Percentiles rank a stretch among this genome's conserved stretches.
These are phyloP conservation scores for Propithecus coquereli DNA, from an alignment of 2,113 vertebrate species.

Conservation along the genomic window DNA sequence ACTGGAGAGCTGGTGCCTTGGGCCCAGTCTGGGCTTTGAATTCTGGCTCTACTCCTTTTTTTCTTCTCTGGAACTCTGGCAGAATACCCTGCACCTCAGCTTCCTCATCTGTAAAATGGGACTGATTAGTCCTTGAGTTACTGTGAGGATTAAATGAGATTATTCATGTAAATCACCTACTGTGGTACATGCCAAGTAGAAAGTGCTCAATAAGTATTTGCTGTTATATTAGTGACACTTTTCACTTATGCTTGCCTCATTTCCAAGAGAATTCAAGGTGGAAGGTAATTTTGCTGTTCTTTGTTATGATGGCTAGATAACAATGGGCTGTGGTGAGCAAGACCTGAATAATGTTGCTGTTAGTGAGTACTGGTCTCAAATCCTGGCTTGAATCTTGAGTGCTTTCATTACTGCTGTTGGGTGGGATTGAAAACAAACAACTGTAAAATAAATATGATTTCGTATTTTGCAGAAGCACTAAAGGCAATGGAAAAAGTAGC, in stretches of 20 bases:
- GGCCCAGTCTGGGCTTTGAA: not conserved
- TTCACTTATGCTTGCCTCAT: not conserved
- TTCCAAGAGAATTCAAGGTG: not conserved
- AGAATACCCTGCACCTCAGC: not conserved
- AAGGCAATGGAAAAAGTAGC: slow-evolving; percentile 99
- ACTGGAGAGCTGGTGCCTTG: not conserved
- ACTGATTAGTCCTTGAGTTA: not conserved
- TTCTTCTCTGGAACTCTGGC: not conserved
- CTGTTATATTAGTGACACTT: not conserved
- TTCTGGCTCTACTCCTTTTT: not conserved
- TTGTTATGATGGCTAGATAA: not conserved
- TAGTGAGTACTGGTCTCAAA: not conserved
- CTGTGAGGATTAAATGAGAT: not conserved
- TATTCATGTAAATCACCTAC: too few species aligned
- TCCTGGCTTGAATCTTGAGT: not conserved
- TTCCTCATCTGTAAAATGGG: not conserved
- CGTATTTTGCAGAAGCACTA: slow-evolving; percentile 88
- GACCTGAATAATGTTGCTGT: rapidly evolving
- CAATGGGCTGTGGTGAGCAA: rapidly evolving
- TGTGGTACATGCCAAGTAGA: too few species aligned
- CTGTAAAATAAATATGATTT: not conserved
- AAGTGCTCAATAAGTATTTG: not conserved
- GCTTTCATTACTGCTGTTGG: not conserved
- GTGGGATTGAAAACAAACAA: not conserved
- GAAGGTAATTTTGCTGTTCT: not conserved